These are phyloP conservation scores for Otus scops DNA, from an alignment of 2,797 vertebrate species.

Conservation along the genomic window DNA sequence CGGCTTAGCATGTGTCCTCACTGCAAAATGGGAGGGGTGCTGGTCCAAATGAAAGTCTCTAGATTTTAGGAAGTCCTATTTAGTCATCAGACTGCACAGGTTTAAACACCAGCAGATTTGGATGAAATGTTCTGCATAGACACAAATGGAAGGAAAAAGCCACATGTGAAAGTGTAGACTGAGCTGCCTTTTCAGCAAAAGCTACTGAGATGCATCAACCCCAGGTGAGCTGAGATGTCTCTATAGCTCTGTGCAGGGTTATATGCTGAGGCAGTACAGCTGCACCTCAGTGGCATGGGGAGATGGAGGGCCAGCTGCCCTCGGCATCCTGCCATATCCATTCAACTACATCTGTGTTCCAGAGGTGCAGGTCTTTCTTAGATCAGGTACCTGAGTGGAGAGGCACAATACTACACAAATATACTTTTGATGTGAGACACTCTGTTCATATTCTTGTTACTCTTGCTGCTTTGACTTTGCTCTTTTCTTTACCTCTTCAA, in stretches of 20 bases:
- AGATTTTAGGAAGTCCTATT: neutral
- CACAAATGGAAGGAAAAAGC: neutral
- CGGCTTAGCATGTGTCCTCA: neutral
- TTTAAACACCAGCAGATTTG: neutral
- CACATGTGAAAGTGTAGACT: neutral
- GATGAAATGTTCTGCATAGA: neutral
- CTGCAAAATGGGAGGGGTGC: neutral
- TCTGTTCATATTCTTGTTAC: neutral
- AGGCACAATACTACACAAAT: neutral
- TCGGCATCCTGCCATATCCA: neutral
- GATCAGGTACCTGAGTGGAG: neutral
- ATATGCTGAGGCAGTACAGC: neutral
- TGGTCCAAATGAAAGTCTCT: neutral
- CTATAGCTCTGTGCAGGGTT: neutral
- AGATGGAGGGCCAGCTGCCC: accelerated
- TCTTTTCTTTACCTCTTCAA: neutral
- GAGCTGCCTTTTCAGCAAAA: neutral
- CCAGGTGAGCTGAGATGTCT: neutral
- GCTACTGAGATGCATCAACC: neutral
- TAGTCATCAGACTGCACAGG: neutral
- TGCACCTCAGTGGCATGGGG: neutral
- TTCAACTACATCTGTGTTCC: neutral
- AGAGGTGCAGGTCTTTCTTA: neutral
- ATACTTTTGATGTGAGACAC: neutral
- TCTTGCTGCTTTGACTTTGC: neutral